Percentiles rank a stretch among this genome's conserved stretches.
These are phyloP conservation scores for Stomatorhinus ivindoensis DNA, from an alignment of 2,113 vertebrate species.

Conservation along the genomic window DNA sequence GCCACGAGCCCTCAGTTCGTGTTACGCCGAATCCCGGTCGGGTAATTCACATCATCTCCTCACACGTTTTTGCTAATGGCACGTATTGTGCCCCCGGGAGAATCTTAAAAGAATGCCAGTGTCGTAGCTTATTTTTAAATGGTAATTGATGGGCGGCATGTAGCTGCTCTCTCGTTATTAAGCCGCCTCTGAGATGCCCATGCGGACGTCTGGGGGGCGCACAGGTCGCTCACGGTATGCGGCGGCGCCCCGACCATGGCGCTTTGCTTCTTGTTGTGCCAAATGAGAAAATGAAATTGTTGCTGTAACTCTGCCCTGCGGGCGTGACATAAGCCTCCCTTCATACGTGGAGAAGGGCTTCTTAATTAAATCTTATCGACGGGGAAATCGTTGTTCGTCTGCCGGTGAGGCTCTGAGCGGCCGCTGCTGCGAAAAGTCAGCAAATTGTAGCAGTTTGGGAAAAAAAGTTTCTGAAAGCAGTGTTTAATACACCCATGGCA, in stretches of 20 bases:
- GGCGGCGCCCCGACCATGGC: background rate
- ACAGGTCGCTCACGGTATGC: background rate
- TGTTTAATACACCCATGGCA: background rate
- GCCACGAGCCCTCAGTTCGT: background rate
- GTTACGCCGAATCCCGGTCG: background rate
- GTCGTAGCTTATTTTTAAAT: background rate
- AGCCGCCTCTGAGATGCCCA: background rate
- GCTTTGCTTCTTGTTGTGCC: slow-evolving; percentile 2
- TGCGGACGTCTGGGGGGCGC: background rate
- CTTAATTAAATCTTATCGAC: slow-evolving; percentile 37
- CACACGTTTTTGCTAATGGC: background rate
- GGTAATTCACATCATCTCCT: background rate
- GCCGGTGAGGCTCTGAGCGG: background rate
- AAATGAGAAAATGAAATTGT: slow-evolving; percentile 31
- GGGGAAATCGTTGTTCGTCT: slow-evolving; percentile 28
- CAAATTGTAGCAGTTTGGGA: background rate
- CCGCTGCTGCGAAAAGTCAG: background rate
- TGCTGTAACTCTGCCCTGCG: slow-evolving; percentile 22
- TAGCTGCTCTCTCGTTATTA: background rate
- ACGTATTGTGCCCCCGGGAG: background rate
- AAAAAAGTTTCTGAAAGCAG: background rate
- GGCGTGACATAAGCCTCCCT: slow-evolving; percentile 26
- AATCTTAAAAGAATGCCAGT: background rate
- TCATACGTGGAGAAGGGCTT: slow-evolving; percentile 16
- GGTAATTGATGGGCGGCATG: background rate